Percentiles rank a stretch among this genome's conserved stretches.
These are phyloP conservation scores for Pycnomerus fuliginosus DNA, from an alignment of 2,888 invertebrate genomes.

Conservation along the genomic window DNA sequence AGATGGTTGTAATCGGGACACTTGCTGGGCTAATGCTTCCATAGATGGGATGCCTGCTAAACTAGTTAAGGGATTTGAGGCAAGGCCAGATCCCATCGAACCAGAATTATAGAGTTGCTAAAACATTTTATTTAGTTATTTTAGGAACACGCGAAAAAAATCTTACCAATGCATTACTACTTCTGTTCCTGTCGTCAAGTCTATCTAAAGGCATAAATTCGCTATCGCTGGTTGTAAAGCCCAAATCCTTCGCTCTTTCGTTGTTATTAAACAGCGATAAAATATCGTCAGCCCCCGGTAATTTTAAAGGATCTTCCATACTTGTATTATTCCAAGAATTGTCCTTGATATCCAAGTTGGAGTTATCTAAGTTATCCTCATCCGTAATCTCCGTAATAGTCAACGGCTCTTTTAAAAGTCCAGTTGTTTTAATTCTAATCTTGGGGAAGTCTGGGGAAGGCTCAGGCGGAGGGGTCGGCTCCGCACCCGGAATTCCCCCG, in stretches of 20 bases:
- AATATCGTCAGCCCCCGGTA: constrained; percentile 45
- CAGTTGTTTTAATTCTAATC: constrained; percentile 49
- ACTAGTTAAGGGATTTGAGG: constrained; percentile 40
- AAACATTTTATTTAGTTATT: constrained; percentile 10
- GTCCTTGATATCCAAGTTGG: constrained; percentile 35
- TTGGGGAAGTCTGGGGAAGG: constrained; percentile 48
- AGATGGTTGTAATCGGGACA: constrained; percentile 48
- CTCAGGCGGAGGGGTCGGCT: constrained; percentile 47
- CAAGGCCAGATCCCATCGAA: constrained; percentile 15
- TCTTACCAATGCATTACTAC: constrained; percentile 47
- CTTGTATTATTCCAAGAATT: constrained; percentile 10
- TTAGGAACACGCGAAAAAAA: not conserved
- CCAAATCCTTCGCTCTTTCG: constrained; percentile 49
- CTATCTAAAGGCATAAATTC: constrained; percentile 51
- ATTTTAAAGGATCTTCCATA: constrained; percentile 48
- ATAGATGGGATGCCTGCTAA: constrained; percentile 52
- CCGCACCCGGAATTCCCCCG: constrained; percentile 45
- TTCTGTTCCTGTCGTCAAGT: constrained; percentile 44
- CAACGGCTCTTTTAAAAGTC: constrained; percentile 39
- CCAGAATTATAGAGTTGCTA: constrained; percentile 49
- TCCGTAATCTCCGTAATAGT: constrained; percentile 50
- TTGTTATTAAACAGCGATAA: constrained; percentile 46
- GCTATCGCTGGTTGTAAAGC: constrained; percentile 49
- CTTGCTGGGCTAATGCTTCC: constrained; percentile 55
- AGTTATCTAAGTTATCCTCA: constrained; percentile 45